Evolutionary conservation across 2,888 invertebrate species (phyloP), one percentile per base, ranked within the genome.

Genomic region (Disparrhopalites patrizii): DNA sequence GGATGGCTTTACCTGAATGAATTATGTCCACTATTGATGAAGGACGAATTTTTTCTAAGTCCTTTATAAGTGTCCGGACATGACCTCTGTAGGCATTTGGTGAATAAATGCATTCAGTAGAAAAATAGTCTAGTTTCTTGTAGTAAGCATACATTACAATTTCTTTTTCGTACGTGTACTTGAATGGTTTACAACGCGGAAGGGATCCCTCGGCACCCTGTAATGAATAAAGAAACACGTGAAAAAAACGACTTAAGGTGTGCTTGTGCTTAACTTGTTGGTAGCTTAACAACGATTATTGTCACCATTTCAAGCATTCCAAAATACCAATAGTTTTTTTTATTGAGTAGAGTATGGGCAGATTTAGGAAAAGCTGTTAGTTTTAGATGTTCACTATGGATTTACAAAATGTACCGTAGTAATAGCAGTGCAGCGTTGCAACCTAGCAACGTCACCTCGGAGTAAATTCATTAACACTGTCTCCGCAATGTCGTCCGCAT

Each of bases 71-170:
- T 0, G 91, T 86, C 75, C 97, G 81, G 0, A 93, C 94, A 79
- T 95, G 89, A 0, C 95, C 95, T 77, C 96, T 85, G 79, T 97
- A 97, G 0, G 99, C 97, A 82, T 99, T 95, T 0, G 99, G 99
- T 1, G 98, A 93, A 82, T 97, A 99, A 55, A 95, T 88, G 81
- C 99, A 99, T 80, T 99, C 99, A 0, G 99, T 99, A 1, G 97
- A 97, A 81, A 99, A 99, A 79, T 99, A 99, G 8, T 97, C 88
- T 30, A 99, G 81, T 77, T 92, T 91, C 78, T 93, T 93, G 79
- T 92, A 97, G 79, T 98, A 93, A 0, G 99, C 98, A 81, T 99
- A 97, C 93, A 97, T 94, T 0, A 98, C 99, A 77, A 99, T 99
- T 82, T 99, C 99, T 78, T 98, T 98, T 79, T 99, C 99, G 79